Base-by-base conservation (phyloP, 2,888 invertebrate genomes). In the Empis livida region DNA sequence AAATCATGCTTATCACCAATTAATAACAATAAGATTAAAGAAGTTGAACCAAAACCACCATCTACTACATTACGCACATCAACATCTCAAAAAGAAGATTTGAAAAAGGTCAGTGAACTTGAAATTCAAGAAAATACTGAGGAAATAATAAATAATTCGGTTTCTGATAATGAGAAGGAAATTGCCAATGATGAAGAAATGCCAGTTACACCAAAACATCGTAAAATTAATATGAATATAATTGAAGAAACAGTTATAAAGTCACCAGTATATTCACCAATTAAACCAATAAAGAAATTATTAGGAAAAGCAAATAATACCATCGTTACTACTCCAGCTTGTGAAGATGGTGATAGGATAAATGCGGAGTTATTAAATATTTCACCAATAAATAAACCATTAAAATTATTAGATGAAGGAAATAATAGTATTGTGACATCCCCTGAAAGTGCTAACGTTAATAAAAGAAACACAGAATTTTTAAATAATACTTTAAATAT, bases 401-500 rank as follows among this genome's bases (percentile, higher is more conserved):
- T 8, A 2, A 27, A 27, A 27, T 27, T 35, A 32, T 14, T 30
- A 43, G 16, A 27, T 27, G 2, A 9, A 8, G 8, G 23, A 5
- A 47, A 49, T 46, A 50, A 45, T n/a, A 50, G 46, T n/a, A 49
- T 65, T 8, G 55, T 62, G n/a, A 70, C 66, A 11, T 73, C 73
- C 2, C 72, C 73, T 0, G 64, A 62, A 14, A 66, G 67, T 57
- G 66, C 68, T 37, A 62, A 59, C 41, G 62, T 68, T 35, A 61
- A 58, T 30, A 64, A 70, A 51, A 67, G 72, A 53, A 71, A 73
- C 48, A 63, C 69, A 56, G 77, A 78, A 59, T 73, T 80, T 49
- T 59, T 79, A 14, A 72, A 74, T 55, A 71, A 72, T 51, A 79
- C 79, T 10, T 54, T 72, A 15, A 74, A 79, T 59, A 77, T 80